Evolutionary conservation across 1,140 invertebrate genomes (phyloP), one percentile per base, ranked within the genome.

Genomic region (Heliconius nattereri): DNA sequence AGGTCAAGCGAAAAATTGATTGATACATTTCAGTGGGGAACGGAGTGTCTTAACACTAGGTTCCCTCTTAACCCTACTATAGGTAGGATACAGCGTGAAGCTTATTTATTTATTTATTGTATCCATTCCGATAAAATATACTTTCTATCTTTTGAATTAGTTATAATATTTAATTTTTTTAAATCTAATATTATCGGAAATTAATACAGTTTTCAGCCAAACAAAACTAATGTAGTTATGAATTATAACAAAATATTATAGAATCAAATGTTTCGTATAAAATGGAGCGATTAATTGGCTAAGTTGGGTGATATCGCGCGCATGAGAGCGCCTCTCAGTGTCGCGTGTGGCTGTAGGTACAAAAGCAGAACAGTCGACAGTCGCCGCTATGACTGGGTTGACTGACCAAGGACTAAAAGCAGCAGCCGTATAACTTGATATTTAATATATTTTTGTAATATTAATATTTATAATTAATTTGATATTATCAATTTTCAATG

Each of bases 341-440:
- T 76, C 60, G 75, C 75, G 60, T 76, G 78, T 5, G 40, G 40
- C 40, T 40, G 40, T 45, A 16, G 32, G 32, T 35, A 54, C 54
- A n/a, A 23, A 45, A 76, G 74, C 74, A 71, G 35, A 37, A 76
- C 35, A 76, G 78, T 79, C 82, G 77, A 73, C 26, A 76, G 78
- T 79, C 82, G 77, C 77, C 79, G 77, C 57, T 70, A 66, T 77
- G 75, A 79, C 77, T 83, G 75, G 75, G 57, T 81, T 29, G n/a
- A n/a, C n/a, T 77, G 45, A 71, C 54, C 77, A 81, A 78, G 75
- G 77, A 79, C 80, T 83, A 71, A 79, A 79, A 54, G 37, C 75
- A 82, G 72, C 74, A 71, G 32, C 73, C 70, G 73, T 57, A 52
- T 70, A 74, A 73, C 71, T 79, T 76, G 71, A 70, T 71, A 79